Percentiles rank a stretch among this genome's conserved stretches.
phyloP scores from a whole-genome alignment of 2,113 vertebrate species.

The Oreochromis aureus region DNA sequence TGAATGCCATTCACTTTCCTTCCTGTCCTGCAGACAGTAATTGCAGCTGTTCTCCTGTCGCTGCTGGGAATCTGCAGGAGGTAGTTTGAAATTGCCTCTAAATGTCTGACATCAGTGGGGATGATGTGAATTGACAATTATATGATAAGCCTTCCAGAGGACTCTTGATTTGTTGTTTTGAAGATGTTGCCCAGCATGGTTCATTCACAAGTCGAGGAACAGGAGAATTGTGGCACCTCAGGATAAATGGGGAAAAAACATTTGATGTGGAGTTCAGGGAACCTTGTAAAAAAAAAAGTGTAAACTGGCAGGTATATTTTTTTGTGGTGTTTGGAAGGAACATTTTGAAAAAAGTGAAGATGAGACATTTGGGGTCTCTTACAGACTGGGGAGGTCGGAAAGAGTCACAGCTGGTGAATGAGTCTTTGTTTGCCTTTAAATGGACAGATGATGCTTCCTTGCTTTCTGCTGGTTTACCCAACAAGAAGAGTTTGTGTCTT shows the following conservation, averaged over 20 bases:
- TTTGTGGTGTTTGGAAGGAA: background rate
- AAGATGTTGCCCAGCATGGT: background rate
- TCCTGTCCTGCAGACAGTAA: background rate
- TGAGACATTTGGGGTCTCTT: background rate
- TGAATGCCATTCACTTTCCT: background rate
- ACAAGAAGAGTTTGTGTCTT: background rate
- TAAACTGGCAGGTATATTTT: background rate
- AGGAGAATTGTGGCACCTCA: background rate
- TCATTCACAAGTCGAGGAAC: background rate
- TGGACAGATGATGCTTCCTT: background rate
- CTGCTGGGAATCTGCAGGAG: background rate
- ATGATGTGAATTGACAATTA: background rate
- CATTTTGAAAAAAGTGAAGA: background rate
- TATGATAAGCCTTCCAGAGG: background rate
- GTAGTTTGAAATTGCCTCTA: background rate
- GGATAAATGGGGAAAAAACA: background rate
- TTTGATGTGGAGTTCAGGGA: background rate
- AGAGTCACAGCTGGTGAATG: background rate
- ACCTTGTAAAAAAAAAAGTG: background rate
- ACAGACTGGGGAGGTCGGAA: background rate
- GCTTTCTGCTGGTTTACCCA: background rate
- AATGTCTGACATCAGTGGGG: background rate
- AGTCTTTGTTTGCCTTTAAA: background rate
- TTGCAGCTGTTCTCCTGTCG: background rate
- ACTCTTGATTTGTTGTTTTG: background rate